Conservation (phyloP, 92 coral and sea anemone genomes). For the Blastomussa wellsi region DNA sequence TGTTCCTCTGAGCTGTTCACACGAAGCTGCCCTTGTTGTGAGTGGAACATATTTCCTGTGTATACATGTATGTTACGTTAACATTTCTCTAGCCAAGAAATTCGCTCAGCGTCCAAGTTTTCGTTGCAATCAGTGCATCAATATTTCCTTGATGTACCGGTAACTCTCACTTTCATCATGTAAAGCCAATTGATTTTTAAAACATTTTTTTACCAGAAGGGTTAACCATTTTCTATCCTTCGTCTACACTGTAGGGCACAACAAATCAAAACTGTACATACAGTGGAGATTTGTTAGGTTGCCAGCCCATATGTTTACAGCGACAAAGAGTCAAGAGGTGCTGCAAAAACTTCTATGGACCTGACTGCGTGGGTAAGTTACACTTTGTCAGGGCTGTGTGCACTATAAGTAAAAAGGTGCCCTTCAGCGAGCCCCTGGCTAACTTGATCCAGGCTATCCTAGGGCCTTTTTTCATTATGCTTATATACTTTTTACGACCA, state of each 20-base stretch:
- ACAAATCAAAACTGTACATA: conserved; percentile 69
- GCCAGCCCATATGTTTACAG: conserved; percentile 78
- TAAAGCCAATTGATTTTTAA: too few relatives aligned
- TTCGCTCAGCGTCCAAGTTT: background rate
- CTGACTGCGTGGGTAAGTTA: conserved; percentile 76
- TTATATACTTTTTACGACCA: too few relatives aligned
- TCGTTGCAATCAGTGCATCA: background rate
- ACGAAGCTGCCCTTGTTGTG: conserved; percentile 65
- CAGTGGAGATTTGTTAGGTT: conserved; percentile 66
- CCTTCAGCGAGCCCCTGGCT: background rate
- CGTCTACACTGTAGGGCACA: conserved; percentile 52
- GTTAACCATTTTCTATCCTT: background rate
- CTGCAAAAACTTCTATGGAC: conserved; percentile 80
- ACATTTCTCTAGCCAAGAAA: background rate
- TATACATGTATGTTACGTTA: too few relatives aligned
- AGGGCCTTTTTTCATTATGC: background rate
- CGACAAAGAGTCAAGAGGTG: conserved; percentile 64
- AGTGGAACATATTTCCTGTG: conserved; percentile 20
- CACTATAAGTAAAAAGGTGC: background rate
- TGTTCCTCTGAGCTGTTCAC: conserved; percentile 66
- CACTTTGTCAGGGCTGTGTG: background rate
- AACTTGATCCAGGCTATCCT: too few relatives aligned
- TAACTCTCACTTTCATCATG: too few relatives aligned
- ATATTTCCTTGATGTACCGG: background rate
- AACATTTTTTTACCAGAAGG: too few relatives aligned